Evolutionary conservation across 2,888 invertebrate species (phyloP).

Genomic region (Odontomyia ornata): DNA sequence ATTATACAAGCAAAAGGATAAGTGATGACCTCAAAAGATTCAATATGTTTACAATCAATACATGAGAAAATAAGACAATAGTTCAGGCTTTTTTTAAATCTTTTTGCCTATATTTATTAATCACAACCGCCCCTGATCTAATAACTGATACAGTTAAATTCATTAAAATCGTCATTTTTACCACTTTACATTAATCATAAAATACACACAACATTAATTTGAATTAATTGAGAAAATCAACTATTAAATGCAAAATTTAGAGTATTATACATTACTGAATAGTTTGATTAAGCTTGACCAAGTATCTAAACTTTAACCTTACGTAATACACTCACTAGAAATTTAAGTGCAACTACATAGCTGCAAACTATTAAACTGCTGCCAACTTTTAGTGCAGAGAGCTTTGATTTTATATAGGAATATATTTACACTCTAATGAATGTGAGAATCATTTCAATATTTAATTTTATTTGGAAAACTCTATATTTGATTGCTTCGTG

Average conservation of each 20-base stretch:
- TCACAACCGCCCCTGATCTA: conserved; percentile 33
- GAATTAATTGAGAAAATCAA: not conserved
- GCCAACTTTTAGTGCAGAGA: conserved; percentile 21
- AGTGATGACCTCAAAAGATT: too few species aligned
- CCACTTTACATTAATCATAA: conserved; percentile 12
- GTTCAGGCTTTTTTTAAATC: too few species aligned
- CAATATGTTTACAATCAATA: too few species aligned
- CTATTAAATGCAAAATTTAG: conserved; percentile 10
- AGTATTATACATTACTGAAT: conserved; percentile 21
- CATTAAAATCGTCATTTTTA: conserved; percentile 18
- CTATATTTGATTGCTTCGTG: not conserved
- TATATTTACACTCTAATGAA: not conserved
- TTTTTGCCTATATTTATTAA: conserved; percentile 2
- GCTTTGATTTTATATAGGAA: not conserved
- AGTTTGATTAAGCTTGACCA: conserved; percentile 2
- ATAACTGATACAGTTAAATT: conserved; percentile 43
- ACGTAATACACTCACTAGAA: not conserved
- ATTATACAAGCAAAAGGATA: too few species aligned
- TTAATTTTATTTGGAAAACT: not conserved
- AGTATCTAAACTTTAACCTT: not conserved
- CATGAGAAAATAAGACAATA: too few species aligned
- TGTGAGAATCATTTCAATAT: conserved; percentile 4
- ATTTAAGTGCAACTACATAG: not conserved
- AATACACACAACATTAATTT: conserved; percentile 7
- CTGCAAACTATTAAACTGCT: not conserved